These are phyloP conservation scores for Lasioglossum albipes DNA, from an alignment of 1,140 invertebrate species.

Conservation along the genomic window DNA sequence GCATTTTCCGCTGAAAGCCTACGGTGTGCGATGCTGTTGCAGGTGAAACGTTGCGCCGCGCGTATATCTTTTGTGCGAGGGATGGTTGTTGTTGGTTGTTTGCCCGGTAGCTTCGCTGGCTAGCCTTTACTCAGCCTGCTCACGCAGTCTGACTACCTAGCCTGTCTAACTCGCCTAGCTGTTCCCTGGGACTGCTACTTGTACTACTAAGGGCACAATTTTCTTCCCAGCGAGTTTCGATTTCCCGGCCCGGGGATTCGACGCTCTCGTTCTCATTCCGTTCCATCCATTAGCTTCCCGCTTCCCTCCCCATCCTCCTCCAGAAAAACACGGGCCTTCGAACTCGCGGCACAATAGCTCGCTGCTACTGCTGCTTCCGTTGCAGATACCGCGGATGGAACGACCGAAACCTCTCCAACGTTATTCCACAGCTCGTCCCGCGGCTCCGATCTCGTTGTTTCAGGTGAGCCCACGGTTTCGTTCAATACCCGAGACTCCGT, in stretches of 20 bases:
- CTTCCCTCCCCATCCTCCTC: background rate
- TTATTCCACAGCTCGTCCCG: background rate
- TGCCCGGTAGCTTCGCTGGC: slow-evolving; percentile 17
- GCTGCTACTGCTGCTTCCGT: background rate
- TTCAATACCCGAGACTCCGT: too few relatives aligned
- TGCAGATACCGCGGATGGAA: background rate
- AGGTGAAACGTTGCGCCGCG: slow-evolving; percentile 35
- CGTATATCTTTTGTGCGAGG: slow-evolving; percentile 27
- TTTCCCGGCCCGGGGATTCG: slow-evolving; percentile 9
- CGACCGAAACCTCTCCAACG: background rate
- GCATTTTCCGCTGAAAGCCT: slow-evolving; percentile 49
- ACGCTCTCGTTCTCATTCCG: slow-evolving; percentile 29
- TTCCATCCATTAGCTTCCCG: slow-evolving; percentile 39
- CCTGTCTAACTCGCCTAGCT: background rate
- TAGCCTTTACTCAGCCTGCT: too few relatives aligned
- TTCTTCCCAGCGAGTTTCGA: slow-evolving; percentile 33
- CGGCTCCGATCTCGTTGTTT: slow-evolving; percentile 2
- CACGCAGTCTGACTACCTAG: too few relatives aligned
- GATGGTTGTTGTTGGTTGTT: slow-evolving; percentile 21
- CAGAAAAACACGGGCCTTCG: background rate
- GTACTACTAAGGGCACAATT: slow-evolving; percentile 17
- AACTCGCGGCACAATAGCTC: slow-evolving; percentile 26
- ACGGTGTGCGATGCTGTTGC: slow-evolving; percentile 11
- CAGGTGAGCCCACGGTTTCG: background rate
- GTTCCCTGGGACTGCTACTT: slow-evolving; percentile 25